phyloP scores from a whole-genome alignment of 2,888 invertebrate species.

The Apotomis capreana region DNA sequence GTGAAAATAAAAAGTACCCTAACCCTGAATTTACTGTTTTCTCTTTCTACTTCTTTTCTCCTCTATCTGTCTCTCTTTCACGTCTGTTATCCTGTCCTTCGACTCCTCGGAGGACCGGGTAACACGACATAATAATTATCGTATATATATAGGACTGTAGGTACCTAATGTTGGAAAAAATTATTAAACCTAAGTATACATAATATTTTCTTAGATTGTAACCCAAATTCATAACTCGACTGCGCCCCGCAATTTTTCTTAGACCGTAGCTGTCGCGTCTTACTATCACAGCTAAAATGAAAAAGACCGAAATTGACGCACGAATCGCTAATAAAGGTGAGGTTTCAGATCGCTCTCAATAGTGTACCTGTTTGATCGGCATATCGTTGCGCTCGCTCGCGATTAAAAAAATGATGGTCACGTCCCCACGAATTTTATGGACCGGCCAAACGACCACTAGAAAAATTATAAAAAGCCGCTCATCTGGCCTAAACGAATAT shows the following conservation, averaged over 20 bases:
- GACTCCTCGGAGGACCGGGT: too few relatives aligned
- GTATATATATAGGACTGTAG: too few relatives aligned
- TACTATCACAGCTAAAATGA: constrained; percentile 8
- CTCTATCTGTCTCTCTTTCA: too few relatives aligned
- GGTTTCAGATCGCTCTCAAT: constrained; percentile 58
- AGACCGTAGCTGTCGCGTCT: not conserved
- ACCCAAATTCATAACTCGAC: not conserved
- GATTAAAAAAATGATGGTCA: constrained; percentile 70
- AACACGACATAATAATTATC: too few relatives aligned
- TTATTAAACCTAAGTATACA: too few relatives aligned
- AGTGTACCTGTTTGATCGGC: constrained; percentile 69
- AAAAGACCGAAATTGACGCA: constrained; percentile 38
- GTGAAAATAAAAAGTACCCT: too few relatives aligned
- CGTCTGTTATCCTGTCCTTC: too few relatives aligned
- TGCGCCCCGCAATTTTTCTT: not conserved
- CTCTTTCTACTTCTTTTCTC: too few relatives aligned
- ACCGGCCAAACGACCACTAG: constrained; percentile 65
- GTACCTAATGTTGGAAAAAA: too few relatives aligned
- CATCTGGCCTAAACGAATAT: constrained; percentile 68
- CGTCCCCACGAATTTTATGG: constrained; percentile 78
- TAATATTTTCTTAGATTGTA: too few relatives aligned
- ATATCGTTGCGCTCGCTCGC: constrained; percentile 62
- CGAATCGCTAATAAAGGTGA: constrained; percentile 52
- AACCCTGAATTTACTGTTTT: too few relatives aligned
- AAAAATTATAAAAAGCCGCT: constrained; percentile 71